Evolutionary conservation across 1,140 invertebrate species (phyloP), one percentile per base, ranked within the genome.

Genomic region (Drosophila neocordata): DNA sequence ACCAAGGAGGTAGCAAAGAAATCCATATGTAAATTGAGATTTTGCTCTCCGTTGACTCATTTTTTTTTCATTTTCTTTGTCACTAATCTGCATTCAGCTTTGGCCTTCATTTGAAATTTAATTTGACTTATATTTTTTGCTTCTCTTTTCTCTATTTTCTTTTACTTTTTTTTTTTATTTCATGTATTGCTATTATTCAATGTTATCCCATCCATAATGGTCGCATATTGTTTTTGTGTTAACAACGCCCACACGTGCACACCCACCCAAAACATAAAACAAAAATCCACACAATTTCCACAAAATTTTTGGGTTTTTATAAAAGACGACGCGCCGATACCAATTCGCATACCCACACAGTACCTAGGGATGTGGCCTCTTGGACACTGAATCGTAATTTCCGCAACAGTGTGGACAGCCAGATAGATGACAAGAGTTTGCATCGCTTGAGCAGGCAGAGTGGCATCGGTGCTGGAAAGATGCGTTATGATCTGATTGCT

Each of bases 401-500:
- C 70, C 80, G 90, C 12, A 91, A 82, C 35, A 91, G 90, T 61
- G 87, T 91, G 37, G 90, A 91, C 18, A 90, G 89, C 37, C 89
- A 91, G 53, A 91, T 91, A 37, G 89, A 91, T 35, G 89, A 89
- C 62, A 90, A 87, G 57, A 89, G 84, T 22, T 61, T 90, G 18
- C 73, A 90, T 8, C 64, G 79, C 9, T 41, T 89, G 51, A 87
- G 79, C 53, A 68, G 83, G 0, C 79, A 87, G 57, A 88, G 65
- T 52, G 67, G 58, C 7, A 60, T 57, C 35, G 72, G 75, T 63
- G 73, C 55, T 0, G 79, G 69, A 5, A 91, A 90, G 65, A 90
- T 91, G 88, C 79, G 90, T 0, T 92, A 91, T 83, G 94, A 94
- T 87, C 90, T 93, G 59, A 92, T 91, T 12, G 90, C 90, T 34